Base-by-base conservation (phyloP, 2,113 vertebrate genomes). In the Heptranchias perlo region DNA sequence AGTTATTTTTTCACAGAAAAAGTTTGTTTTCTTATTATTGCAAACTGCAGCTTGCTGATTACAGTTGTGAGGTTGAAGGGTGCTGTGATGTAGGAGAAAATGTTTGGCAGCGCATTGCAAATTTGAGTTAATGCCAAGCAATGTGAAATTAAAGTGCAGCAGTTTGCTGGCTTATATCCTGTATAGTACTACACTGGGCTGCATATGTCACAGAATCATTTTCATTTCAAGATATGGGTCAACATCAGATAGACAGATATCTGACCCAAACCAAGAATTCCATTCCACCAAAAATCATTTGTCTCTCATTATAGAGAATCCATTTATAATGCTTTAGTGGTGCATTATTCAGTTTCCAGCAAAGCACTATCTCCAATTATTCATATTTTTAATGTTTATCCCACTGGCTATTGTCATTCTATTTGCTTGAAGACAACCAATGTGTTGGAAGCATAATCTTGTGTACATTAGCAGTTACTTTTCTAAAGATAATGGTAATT, bases 311-410 rank as follows among this genome's bases (percentile, higher is more conserved):
- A 69, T 31, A 67, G 39, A 52, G 44, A 69, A 69, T 69, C 62
- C 64, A 95, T 69, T 95, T 95, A 69, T 73, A 49, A 95, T 95
- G 44, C 94, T 52, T 95, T 69, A 31, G 44, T 95, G 64, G 47
- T 95, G 47, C 65, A 95, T 94, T 67, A 94, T 94, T 67, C 16
- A 67, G 64, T 95, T 95, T 73, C 94, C 44, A 95, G 94, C 64
- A 95, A 95, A 44, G 73, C 47, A 18, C 39, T 73, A 69, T 95
- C 64, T 69, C 94, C 25, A 95, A 95, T 95, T 95, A 95, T 95
- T 95, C 94, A 73, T 16, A 69, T 95, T 95, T 58, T 95, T 95
- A 35, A 95, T 95, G 94, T 95, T 95, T 95, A 95, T 62, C 94
- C 65, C 94, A 52, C 62, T 69, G 93, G 93, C 93, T 95, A 69